Percentiles rank a stretch among this genome's conserved stretches.
Evolutionary conservation across 2,888 invertebrate genomes (phyloP).

Genomic region (Cantharis rustica): DNA sequence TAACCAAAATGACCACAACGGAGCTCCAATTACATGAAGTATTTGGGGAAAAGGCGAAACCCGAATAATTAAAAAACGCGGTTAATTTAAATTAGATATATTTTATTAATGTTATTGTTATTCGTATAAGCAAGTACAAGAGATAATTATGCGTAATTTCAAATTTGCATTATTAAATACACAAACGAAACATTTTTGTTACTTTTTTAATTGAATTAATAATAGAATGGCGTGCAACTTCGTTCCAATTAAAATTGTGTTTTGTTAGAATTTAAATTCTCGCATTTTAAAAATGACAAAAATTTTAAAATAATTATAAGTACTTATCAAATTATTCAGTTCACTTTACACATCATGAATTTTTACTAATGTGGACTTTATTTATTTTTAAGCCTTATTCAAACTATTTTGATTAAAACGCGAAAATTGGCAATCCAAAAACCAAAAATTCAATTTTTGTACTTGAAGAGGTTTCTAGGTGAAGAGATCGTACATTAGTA

Average conservation of each 20-base stretch:
- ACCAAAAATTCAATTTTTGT: too few relatives aligned
- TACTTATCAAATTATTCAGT: not conserved
- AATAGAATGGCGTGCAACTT: not conserved
- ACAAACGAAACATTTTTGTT: not conserved
- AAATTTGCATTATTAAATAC: not conserved
- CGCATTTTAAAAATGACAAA: not conserved
- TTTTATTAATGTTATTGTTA: not conserved
- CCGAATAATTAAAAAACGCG: not conserved
- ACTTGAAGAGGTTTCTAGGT: too few relatives aligned
- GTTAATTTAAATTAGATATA: not conserved
- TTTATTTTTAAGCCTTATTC: too few relatives aligned
- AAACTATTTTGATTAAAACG: too few relatives aligned
- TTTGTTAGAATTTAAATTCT: not conserved
- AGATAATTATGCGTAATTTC: not conserved
- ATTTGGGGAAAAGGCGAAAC: not conserved
- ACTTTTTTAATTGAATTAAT: not conserved
- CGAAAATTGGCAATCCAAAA: too few relatives aligned
- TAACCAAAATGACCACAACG: not conserved
- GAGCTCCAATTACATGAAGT: not conserved
- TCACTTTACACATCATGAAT: not conserved
- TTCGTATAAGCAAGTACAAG: not conserved
- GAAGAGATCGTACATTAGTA: too few relatives aligned
- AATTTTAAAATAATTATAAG: not conserved
- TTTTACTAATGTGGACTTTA: too few relatives aligned
- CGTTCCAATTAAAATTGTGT: not conserved